These are phyloP conservation scores for Willisornis vidua DNA, from an alignment of 2,113 vertebrate species.

Conservation along the genomic window DNA sequence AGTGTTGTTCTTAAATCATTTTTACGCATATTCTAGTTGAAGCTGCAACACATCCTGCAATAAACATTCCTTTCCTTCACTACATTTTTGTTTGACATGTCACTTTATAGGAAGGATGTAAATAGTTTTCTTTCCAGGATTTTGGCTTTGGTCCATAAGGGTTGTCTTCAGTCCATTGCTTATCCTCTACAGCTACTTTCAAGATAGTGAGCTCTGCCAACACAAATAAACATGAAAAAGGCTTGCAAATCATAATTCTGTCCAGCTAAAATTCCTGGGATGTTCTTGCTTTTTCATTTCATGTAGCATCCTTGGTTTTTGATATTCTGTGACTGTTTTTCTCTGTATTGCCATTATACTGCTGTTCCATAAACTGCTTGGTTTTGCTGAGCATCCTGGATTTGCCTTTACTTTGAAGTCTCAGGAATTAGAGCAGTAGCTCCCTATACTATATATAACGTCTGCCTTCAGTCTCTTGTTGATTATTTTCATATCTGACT, in stretches of 20 bases:
- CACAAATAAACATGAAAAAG: not conserved
- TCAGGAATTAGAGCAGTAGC: not conserved
- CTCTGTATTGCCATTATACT: not conserved
- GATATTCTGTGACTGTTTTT: not conserved
- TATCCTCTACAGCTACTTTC: not conserved
- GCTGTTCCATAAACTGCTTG: not conserved
- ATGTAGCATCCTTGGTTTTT: not conserved
- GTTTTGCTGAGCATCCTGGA: accelerated
- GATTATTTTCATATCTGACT: not conserved
- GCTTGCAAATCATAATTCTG: not conserved
- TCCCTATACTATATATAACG: not conserved
- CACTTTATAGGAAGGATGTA: not conserved
- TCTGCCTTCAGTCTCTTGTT: not conserved
- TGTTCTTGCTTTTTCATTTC: not conserved
- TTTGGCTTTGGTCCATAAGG: not conserved
- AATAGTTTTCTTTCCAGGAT: not conserved
- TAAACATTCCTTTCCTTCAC: not conserved
- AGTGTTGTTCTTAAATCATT: not conserved
- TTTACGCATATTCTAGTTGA: not conserved
- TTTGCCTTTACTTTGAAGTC: not conserved
- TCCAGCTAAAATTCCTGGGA: not conserved
- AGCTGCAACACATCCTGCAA: not conserved
- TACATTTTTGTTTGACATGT: not conserved
- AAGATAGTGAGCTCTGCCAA: not conserved
- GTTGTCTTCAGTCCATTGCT: not conserved